Base-by-base conservation (phyloP, 1,140 invertebrate genomes). In the Brachionus sp. region DNA sequence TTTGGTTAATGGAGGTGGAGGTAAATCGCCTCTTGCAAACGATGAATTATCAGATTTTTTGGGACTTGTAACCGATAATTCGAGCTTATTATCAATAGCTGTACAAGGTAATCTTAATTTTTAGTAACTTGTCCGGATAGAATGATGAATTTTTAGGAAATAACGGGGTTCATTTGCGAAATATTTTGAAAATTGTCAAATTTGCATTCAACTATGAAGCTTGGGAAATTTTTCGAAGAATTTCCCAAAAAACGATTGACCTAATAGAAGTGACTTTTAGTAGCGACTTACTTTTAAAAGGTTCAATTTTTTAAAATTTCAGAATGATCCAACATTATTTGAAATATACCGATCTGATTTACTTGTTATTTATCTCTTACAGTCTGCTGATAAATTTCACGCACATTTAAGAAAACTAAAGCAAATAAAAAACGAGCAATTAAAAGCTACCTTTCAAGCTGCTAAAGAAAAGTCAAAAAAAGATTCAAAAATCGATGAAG, bases 201-300 rank as follows among this genome's bases (percentile, higher is more conserved):
- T 85, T 87, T 77, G 87, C 88, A 7, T 89, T 86, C 84, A 86
- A 86, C 84, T 89, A 86, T 86, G 88, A 89, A 80, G 86, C 87
- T 35, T 89, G 86, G 86, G 88, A 89, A 13, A 82, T 87, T 29
- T 88, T 88, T 86, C 87, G 88, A 75, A 57, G 53, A 25, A 80
- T 88, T n/a, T 84, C 86, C 75, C 85, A 86, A 5, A 85, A 84
- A 29, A 85, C 87, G 0, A 83, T 87, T 66, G 35, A 80, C 16
- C 42, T 33, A 10, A 62, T 80, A 10, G 35, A 39, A 66, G 77
- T 80, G 42, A 35, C 9, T 77, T 2, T 46, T 16, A n/a, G 29
- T 2, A n/a, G 12, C 2, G 3, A 37, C 44, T 50, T 77, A 33
- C 10, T 0, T 80, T 62, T 39, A 16, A 44, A 16, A 1, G 42